Base-by-base conservation (phyloP, 2,113 vertebrate genomes). In the Thermophis baileyi region DNA sequence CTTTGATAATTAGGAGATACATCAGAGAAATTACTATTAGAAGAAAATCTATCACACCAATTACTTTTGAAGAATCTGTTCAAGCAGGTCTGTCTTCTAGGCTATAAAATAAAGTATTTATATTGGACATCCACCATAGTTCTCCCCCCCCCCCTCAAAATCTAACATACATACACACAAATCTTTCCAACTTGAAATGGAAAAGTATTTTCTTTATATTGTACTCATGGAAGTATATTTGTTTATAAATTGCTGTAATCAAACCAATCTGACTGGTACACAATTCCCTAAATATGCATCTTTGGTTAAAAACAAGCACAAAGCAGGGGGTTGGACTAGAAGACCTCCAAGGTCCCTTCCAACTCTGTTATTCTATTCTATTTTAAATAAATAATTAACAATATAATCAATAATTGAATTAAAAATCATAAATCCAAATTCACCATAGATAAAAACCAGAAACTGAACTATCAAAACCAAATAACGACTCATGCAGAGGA, bases 41-140 rank as follows among this genome's bases (percentile, higher is more conserved):
- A 94, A 3, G 91, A 95, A 96, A 97, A 95, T 0, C 81, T 91
- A 94, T 87, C 93, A 94, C 88, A 97, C 89, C 97, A 96, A 95
- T 95, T 93, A 93, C 95, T 96, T 96, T 95, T 97, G 92, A 96
- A 95, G 91, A 95, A 95, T 35, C 96, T 94, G 94, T 94, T 97
- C 94, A 94, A 96, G 95, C 96, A 97, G 93, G 94, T 96, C 94
- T 97, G 94, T 96, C 97, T 97, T 96, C 86, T 97, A 95, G 96
- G 91, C 98, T 98, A 97, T 92, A 97, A 96, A 96, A 95, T 25
- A 90, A 93, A 93, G 7, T 81, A 81, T 81, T 81, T 22, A 81
- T 44, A 9, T 81, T 81, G 35, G 18, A 81, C 35, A 40, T 22
- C 74, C 74, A 81, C 7, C 74, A 44, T 81, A 81, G 74, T 81